Base-by-base conservation (phyloP, 2,888 invertebrate species). In the Hydraecia micacea region DNA sequence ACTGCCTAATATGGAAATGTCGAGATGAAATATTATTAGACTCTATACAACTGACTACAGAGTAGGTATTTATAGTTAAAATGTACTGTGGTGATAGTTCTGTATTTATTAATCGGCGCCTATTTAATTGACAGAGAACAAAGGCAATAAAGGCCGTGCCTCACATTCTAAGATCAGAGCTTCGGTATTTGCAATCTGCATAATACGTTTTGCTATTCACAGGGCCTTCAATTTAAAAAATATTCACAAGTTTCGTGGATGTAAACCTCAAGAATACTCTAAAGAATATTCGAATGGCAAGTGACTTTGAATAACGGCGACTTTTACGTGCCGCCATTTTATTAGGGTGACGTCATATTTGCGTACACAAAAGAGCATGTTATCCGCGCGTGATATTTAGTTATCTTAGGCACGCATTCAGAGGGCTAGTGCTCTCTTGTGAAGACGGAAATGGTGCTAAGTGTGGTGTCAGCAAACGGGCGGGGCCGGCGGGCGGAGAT, bases 371-470 rank as follows among this genome's bases (percentile, higher is more conserved):
- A 85, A 78, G 78, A 81, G 72, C 73, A 81, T 78, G 68, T 81
- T 86, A 86, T 86, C 84, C 74, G 76, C 62, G 36, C 68, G 71
- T 77, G 73, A 81, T 78, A 81, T 84, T 81, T 73, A 78, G 78
- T 77, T 86, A 87, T 84, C 74, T 73, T 70, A 84, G 67, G 81
- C 86, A 85, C 79, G 75, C 79, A 84, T 78, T 79, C 73, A 85
- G 80, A 83, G 81, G 84, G 75, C 82, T 84, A 89, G 88, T 81
- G 84, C 84, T 87, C 92, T 90, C 89, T 87, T 86, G 90, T 90
- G 90, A 85, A 91, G 89, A 86, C 91, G 93, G 94, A 93, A 93
- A 93, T 90, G 91, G 91, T 90, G 88, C 90, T 92, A 93, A 94
- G 94, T 94, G 94, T 91, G 89, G 89, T 91, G 94, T 93, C 93